Conservation (phyloP, 2,888 invertebrate species). For the Calliphora vomitoria region DNA sequence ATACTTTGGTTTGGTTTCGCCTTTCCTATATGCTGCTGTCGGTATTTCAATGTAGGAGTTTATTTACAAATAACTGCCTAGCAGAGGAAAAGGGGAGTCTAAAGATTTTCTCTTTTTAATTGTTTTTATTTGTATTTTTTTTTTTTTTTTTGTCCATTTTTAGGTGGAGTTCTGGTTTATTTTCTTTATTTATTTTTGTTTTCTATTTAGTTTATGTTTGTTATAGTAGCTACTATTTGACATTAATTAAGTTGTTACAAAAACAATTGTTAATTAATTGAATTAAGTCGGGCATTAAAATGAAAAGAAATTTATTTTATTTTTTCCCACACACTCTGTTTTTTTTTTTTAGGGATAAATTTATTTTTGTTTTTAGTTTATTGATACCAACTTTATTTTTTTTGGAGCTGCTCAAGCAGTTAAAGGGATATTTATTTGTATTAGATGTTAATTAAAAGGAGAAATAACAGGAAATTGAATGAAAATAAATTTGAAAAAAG, state of each 20-base stretch:
- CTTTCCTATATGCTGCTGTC: slow-evolving; percentile 4
- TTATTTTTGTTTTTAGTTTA: too few relatives aligned
- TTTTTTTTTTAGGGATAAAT: too few relatives aligned
- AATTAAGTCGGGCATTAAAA: slow-evolving; percentile 32
- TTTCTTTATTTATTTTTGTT: not conserved
- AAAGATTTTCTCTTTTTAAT: slow-evolving; percentile 8
- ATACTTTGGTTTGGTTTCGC: not conserved
- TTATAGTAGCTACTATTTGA: not conserved
- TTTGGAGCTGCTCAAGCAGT: too few relatives aligned
- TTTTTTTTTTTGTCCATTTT: slow-evolving; percentile 17
- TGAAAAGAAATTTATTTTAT: not conserved
- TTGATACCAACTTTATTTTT: too few relatives aligned
- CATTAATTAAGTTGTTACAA: slow-evolving; percentile 57
- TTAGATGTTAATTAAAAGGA: too few relatives aligned
- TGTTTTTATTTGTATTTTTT: slow-evolving; percentile 31
- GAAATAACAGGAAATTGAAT: too few relatives aligned
- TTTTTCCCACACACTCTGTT: not conserved
- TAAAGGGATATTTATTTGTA: too few relatives aligned
- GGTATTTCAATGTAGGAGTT: not conserved
- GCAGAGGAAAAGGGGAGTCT: not conserved
- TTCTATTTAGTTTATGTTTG: not conserved
- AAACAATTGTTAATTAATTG: slow-evolving; percentile 65
- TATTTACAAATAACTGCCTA: not conserved
- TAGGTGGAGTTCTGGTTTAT: not conserved
- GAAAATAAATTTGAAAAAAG: too few relatives aligned